phyloP scores from a whole-genome alignment of 2,888 invertebrate genomes.

The Campoplex capitator region DNA sequence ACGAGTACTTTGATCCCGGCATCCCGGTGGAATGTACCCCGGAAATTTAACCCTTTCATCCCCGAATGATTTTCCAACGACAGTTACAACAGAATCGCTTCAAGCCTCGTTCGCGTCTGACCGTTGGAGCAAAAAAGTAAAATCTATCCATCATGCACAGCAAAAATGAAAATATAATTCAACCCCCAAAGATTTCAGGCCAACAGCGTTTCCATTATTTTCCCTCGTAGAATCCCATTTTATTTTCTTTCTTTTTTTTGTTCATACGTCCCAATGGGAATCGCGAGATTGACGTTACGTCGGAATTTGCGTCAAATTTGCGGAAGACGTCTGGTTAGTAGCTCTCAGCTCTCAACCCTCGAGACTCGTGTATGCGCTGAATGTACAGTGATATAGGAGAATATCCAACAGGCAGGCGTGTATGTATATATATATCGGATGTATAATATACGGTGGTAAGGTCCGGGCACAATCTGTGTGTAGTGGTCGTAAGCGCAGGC shows the following conservation, averaged over 20 bases:
- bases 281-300: conserved; percentile 61
- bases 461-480: conserved; percentile 47
- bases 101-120: neutral
- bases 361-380: neutral
- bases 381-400: neutral
- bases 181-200: neutral
- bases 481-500: conserved; percentile 61
- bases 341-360: conserved; percentile 13
- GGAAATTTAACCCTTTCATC: neutral
- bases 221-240: neutral
- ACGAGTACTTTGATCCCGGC: neutral
- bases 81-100: neutral
- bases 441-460: conserved; percentile 26
- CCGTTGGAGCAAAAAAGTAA: neutral
- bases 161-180: neutral
- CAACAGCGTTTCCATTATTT: neutral
- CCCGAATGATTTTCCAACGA: neutral
- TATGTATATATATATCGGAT: neutral
- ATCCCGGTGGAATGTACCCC: neutral
- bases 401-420: neutral
- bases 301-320: conserved; percentile 66
- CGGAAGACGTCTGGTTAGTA: conserved; percentile 57
- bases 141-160: too few relatives aligned
- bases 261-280: conserved; percentile 32
- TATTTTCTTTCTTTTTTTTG: neutral